A percentile compares a stretch with the other conserved stretches of the same genome.
These are phyloP conservation scores for Pararge aegeria DNA, from an alignment of 1,140 invertebrate species.

Conservation along the genomic window DNA sequence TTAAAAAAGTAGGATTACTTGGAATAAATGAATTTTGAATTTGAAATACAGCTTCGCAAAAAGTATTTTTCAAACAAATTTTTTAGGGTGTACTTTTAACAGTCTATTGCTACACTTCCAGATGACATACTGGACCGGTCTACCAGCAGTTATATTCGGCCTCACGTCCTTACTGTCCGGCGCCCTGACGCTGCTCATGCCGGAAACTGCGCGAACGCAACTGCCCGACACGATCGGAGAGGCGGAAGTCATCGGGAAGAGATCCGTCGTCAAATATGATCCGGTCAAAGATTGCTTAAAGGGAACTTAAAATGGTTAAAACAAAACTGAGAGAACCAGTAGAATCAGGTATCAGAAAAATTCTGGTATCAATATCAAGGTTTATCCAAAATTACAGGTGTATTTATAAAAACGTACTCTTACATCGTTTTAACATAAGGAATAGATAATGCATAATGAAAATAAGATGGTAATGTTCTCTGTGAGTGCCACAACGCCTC, in stretches of 20 bases:
- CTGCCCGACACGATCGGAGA: constrained; percentile 61
- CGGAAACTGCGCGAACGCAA: constrained; percentile 55
- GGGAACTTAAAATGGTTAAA: constrained; percentile 10
- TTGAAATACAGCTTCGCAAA: too few relatives aligned
- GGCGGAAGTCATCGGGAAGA: constrained; percentile 55
- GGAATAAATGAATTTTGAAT: too few relatives aligned
- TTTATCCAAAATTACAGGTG: too few relatives aligned
- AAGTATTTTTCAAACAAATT: too few relatives aligned
- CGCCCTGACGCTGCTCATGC: constrained; percentile 53
- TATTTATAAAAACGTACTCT: not conserved
- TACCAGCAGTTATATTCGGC: constrained; percentile 61
- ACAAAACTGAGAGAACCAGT: too few relatives aligned
- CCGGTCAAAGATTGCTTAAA: constrained; percentile 25
- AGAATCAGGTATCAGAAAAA: too few relatives aligned
- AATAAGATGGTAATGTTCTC: not conserved
- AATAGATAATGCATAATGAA: not conserved
- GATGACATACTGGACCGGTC: constrained; percentile 60
- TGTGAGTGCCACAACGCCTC: not conserved
- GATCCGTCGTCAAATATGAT: constrained; percentile 12
- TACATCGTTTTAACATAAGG: not conserved
- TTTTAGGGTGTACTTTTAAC: too few relatives aligned
- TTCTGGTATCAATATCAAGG: too few relatives aligned
- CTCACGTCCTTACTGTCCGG: constrained; percentile 54
- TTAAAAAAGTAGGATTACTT: too few relatives aligned
- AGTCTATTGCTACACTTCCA: constrained; percentile 34